These are phyloP conservation scores for Drosophila pseudoananassae DNA, from an alignment of 1,140 invertebrate species.

Conservation along the genomic window DNA sequence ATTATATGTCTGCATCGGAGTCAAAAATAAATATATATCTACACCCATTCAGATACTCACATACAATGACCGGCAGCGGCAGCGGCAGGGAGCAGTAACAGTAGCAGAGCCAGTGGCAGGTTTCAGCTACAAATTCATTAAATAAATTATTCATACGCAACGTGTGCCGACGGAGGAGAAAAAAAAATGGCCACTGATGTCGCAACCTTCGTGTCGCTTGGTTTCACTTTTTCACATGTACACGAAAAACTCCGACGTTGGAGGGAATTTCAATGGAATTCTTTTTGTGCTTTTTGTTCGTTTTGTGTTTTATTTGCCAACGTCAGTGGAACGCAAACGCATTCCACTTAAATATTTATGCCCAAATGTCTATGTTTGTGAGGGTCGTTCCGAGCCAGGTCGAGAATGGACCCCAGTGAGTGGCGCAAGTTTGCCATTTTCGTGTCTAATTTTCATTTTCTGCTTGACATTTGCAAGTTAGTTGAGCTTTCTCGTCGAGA, in stretches of 20 bases:
- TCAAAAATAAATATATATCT: slow-evolving; percentile 51
- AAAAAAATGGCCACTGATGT: slow-evolving; percentile 68
- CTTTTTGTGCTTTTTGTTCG: slow-evolving; percentile 61
- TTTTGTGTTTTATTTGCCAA: slow-evolving; percentile 69
- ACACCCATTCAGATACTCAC: slow-evolving; percentile 13
- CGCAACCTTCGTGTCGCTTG: slow-evolving; percentile 50
- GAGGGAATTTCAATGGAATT: slow-evolving; percentile 62
- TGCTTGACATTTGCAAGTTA: slow-evolving; percentile 56
- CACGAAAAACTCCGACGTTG: slow-evolving; percentile 11
- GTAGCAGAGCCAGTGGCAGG: slow-evolving; percentile 30
- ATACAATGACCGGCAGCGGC: slow-evolving; percentile 27
- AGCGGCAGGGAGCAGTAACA: slow-evolving; percentile 20
- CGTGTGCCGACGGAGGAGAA: slow-evolving; percentile 58
- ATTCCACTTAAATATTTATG: slow-evolving; percentile 83
- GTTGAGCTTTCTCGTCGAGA: slow-evolving; percentile 4
- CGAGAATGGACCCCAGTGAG: neutral
- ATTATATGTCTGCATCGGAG: slow-evolving; percentile 69
- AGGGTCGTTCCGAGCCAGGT: slow-evolving; percentile 12
- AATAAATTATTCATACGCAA: slow-evolving; percentile 84
- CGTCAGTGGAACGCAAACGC: slow-evolving; percentile 81
- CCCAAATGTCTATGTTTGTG: slow-evolving; percentile 78
- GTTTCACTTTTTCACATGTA: slow-evolving; percentile 63
- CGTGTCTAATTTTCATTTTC: slow-evolving; percentile 40
- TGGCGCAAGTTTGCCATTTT: slow-evolving; percentile 22
- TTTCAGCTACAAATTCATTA: slow-evolving; percentile 78